A percentile compares a stretch with the other conserved stretches of the same genome.
phyloP scores from a whole-genome alignment of 2,888 invertebrate genomes.

The Eupithecia exiguata region DNA sequence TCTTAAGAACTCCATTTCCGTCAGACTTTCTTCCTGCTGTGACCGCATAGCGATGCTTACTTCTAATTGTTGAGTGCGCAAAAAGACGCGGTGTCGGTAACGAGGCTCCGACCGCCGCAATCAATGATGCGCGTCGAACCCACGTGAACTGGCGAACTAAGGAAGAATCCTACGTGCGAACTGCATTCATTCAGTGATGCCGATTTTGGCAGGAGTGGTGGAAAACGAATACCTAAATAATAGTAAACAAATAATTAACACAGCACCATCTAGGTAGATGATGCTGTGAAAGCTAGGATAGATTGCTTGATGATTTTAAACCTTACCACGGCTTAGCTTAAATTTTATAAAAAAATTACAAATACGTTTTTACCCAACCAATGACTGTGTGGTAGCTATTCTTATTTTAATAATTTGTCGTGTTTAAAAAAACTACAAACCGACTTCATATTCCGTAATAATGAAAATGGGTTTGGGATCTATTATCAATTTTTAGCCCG shows the following conservation, averaged over 20 bases:
- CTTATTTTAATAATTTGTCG: too few species aligned
- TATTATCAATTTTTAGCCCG: too few species aligned
- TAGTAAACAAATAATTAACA: too few species aligned
- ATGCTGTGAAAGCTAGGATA: too few species aligned
- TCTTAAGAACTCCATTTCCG: not conserved
- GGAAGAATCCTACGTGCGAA: not conserved
- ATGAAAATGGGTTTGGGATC: too few species aligned
- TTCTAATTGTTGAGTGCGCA: slow-evolving; percentile 13
- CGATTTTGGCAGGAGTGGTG: not conserved
- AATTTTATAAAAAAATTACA: too few species aligned
- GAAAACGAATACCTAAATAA: too few species aligned
- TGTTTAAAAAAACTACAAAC: too few species aligned
- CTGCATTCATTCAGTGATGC: not conserved
- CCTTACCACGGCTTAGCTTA: not conserved
- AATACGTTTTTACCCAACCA: not conserved
- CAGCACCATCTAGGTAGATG: too few species aligned
- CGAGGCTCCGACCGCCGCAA: not conserved
- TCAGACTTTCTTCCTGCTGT: slow-evolving; percentile 18
- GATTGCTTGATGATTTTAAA: not conserved
- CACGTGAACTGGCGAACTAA: not conserved
- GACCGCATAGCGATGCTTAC: slow-evolving; percentile 18
- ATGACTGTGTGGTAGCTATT: not conserved
- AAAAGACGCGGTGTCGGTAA: slow-evolving; percentile 21
- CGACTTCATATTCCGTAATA: too few species aligned
- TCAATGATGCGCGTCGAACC: slow-evolving; percentile 12